phyloP scores from a whole-genome alignment of 2,888 invertebrate species.

The Temnothorax unifasciatus region DNA sequence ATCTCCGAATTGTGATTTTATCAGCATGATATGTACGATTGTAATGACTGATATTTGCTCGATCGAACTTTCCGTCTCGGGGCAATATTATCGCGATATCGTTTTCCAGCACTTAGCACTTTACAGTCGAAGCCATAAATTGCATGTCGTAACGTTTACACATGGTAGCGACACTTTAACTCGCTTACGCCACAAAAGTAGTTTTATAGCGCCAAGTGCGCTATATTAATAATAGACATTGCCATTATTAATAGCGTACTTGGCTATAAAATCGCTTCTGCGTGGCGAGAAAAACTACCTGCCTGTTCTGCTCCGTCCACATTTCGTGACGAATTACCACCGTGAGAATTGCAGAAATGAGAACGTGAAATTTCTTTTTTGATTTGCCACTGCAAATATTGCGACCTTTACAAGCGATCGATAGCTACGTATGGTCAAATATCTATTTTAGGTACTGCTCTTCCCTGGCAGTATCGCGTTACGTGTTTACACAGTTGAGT shows the following conservation, averaged over 20 bases:
- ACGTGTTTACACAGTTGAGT: constrained; percentile 34
- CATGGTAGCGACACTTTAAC: constrained; percentile 1
- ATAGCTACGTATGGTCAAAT: constrained; percentile 24
- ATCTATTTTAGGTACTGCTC: constrained; percentile 26
- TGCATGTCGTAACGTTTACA: constrained; percentile 4
- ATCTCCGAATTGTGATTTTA: background rate
- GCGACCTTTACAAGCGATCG: constrained; percentile 7
- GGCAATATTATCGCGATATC: background rate
- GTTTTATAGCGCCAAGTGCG: constrained; percentile 28
- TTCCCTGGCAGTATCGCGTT: constrained; percentile 24
- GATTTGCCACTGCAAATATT: constrained; percentile 16
- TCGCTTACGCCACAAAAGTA: constrained; percentile 27
- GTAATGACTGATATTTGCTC: background rate
- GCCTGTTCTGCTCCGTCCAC: background rate
- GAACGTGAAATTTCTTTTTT: background rate
- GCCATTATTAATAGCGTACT: constrained; percentile 41
- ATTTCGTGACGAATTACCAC: background rate
- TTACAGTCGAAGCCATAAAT: constrained; percentile 29
- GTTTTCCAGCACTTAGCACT: background rate
- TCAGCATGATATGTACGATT: background rate
- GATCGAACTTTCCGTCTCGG: background rate
- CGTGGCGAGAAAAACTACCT: background rate
- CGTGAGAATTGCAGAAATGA: constrained; percentile 3
- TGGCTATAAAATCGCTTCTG: background rate
- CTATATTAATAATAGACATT: constrained; percentile 41